A percentile compares a stretch with the other conserved stretches of the same genome.
phyloP scores from a whole-genome alignment of 2,797 vertebrate genomes.

The Lerista edwardsae region DNA sequence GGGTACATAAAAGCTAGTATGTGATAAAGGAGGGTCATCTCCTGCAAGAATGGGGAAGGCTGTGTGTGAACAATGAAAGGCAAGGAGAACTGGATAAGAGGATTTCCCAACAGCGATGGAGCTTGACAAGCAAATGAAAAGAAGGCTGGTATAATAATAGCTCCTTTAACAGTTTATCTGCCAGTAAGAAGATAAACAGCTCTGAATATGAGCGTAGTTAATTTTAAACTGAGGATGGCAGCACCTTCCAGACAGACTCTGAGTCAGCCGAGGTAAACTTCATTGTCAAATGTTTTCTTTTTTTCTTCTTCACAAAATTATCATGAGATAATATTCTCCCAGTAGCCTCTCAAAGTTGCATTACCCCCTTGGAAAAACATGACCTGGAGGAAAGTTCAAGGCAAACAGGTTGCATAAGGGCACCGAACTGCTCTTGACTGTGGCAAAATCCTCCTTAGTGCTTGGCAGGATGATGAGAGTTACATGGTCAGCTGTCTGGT shows the following conservation, averaged over 20 bases:
- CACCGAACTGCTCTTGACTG: not conserved
- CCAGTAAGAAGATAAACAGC: conserved; percentile 51
- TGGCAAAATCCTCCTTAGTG: not conserved
- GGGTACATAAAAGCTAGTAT: too few relatives aligned
- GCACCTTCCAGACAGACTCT: not conserved
- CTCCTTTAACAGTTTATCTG: conserved; percentile 39
- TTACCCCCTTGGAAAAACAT: not conserved
- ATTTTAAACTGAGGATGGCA: conserved; percentile 23
- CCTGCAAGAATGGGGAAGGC: not conserved
- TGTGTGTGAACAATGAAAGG: not conserved
- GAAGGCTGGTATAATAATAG: conserved; percentile 49
- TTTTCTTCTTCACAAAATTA: conserved; percentile 1
- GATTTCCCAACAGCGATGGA: conserved; percentile 27
- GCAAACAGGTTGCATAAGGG: too few relatives aligned
- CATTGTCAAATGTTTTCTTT: not conserved
- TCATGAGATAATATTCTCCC: not conserved
- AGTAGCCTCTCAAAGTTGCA: fast-evolving
- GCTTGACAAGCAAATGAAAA: conserved; percentile 40
- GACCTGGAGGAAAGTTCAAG: not conserved
- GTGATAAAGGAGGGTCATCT: not conserved
- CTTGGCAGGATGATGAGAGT: not conserved
- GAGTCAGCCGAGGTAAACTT: not conserved
- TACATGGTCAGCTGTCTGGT: not conserved
- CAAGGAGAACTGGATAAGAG: conserved; percentile 7
- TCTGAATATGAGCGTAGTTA: conserved; percentile 40